Percentiles rank a stretch among this genome's conserved stretches.
phyloP scores from a whole-genome alignment of 2,113 vertebrate species.

The Eptesicus fuscus region DNA sequence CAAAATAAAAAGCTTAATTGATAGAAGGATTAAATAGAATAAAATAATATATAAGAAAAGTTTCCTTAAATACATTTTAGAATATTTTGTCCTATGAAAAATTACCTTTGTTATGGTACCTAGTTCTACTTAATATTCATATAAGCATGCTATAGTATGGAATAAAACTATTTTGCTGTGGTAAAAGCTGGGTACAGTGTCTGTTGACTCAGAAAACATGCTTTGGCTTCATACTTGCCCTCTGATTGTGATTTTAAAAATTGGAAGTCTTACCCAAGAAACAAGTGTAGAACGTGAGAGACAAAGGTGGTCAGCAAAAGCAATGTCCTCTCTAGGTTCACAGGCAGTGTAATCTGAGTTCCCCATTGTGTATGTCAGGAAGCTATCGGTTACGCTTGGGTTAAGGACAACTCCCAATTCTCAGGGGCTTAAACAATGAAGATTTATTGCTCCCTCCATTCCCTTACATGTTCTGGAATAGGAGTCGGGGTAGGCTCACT shows the following conservation, averaged over 20 bases:
- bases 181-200: neutral
- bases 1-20: conserved; percentile 11
- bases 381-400: neutral
- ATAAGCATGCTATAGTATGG: neutral
- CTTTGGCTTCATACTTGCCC: neutral
- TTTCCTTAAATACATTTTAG: conserved; percentile 10
- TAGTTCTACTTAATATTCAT: neutral
- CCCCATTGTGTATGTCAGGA: neutral
- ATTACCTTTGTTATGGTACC: neutral
- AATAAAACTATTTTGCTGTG: neutral
- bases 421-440: neutral
- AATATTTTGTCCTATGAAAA: conserved; percentile 3
- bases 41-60: neutral
- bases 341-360: neutral
- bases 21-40: neutral
- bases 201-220: neutral
- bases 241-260: neutral
- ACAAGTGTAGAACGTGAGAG: neutral
- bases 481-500: neutral
- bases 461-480: neutral
- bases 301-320: neutral
- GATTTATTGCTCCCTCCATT: neutral
- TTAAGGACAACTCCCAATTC: neutral
- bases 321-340: fast-evolving
- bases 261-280: neutral